Base-by-base conservation (phyloP, 2,113 vertebrate species). In the Cheirogaleus medius region DNA sequence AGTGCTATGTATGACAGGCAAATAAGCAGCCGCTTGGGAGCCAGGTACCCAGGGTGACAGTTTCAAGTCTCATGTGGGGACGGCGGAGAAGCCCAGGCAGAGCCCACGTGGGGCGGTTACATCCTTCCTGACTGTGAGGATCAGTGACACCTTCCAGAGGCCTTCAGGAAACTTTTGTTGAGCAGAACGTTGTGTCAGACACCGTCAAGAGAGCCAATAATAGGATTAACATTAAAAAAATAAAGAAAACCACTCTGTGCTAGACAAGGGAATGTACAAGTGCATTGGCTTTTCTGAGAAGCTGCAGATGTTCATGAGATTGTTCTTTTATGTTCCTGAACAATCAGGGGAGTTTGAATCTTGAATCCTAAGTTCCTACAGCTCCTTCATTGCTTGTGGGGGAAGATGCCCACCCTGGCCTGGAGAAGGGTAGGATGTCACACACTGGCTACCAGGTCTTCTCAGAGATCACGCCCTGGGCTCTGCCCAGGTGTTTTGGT, bases 31-130 rank as follows among this genome's bases (percentile, higher is more conserved):
- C 42, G 74, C 34, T 37, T 6, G 32, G 91, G 39, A 63, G 58
- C 12, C 3, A 10, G 68, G 52, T 54, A 73, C 8, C n/a, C 29
- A 37, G 8, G 39, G 52, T 0, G 7, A 29, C 32, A 11, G 5
- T 54, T 58, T n/a, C 8, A 39, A 66, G 83, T 52, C 66, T 60
- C 13, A 2, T 1, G 39, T 20, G 21, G 84, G 63, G 39, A 29
- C 6, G 3, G 25, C 0, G 9, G 64, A 47, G 52, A 92, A 87
- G 63, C 60, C 68, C 52, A 68, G 56, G 39, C 14, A 3, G 12
- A 6, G 23, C 39, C 0, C 1, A 68, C 0, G 1, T 2, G 13
- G 47, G 23, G 39, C 23, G 1, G 25, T 63, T 44, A 47, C 1
- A 0, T 39, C 68, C n/a, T 25, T 71, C n/a, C 66, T 54, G 47